These are phyloP conservation scores for Epirrhoe tristata DNA, from an alignment of 2,888 invertebrate genomes.

Conservation along the genomic window DNA sequence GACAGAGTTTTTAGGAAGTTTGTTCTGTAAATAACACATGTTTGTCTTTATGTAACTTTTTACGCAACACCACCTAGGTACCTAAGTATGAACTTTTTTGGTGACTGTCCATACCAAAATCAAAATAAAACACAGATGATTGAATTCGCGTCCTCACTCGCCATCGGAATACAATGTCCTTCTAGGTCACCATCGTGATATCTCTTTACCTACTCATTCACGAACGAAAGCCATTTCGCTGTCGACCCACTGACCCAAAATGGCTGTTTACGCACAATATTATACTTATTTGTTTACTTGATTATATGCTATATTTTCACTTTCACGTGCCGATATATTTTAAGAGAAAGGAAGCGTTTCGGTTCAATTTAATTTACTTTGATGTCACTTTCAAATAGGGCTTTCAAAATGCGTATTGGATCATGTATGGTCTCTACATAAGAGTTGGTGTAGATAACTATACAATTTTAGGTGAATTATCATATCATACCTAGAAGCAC, in stretches of 20 bases:
- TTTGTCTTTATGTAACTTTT: too few species aligned
- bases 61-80: too few species aligned
- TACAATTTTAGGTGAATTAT: too few species aligned
- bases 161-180: constrained; percentile 72
- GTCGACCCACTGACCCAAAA: constrained; percentile 69
- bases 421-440: neutral
- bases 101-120: neutral
- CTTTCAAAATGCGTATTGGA: neutral
- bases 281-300: constrained; percentile 60
- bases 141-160: constrained; percentile 34
- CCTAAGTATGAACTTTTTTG: neutral
- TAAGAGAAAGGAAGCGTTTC: constrained; percentile 31
- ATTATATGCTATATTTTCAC: constrained; percentile 43
- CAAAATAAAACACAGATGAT: constrained; percentile 6
- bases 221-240: constrained; percentile 74
- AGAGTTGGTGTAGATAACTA: too few species aligned
- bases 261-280: constrained; percentile 56
- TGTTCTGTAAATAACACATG: too few species aligned
- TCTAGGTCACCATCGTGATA: constrained; percentile 69
- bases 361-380: constrained; percentile 11
- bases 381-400: constrained; percentile 7
- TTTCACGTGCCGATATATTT: constrained; percentile 36
- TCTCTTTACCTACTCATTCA: constrained; percentile 64
- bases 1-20: too few species aligned
- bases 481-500: too few species aligned